phyloP scores from a whole-genome alignment of 2,888 invertebrate species.

The Carterocephalus palaemon region DNA sequence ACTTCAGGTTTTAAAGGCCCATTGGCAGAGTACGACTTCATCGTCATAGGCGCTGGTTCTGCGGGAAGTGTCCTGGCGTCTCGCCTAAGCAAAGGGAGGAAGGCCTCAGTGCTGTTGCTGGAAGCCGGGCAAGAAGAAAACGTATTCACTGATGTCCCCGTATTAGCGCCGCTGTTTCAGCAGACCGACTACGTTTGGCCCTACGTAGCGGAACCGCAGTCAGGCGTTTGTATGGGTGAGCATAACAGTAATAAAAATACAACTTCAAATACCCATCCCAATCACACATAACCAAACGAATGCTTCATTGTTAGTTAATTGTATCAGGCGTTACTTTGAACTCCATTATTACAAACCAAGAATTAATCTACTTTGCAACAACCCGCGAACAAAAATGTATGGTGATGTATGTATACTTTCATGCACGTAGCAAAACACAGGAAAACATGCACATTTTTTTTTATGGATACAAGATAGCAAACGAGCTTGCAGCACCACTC shows the following conservation, averaged over 20 bases:
- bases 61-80: conserved; percentile 76
- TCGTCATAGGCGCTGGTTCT: conserved; percentile 76
- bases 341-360: no score
- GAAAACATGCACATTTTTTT: no score
- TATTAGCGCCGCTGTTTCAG: conserved; percentile 63
- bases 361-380: no score
- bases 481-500: no score
- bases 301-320: no score
- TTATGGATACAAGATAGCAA: no score
- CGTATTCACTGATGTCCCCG: conserved; percentile 61
- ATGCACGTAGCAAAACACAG: no score
- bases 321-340: no score
- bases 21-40: conserved; percentile 64
- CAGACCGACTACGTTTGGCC: conserved; percentile 70
- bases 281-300: no score
- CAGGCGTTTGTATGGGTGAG: conserved; percentile 71
- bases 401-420: no score
- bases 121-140: conserved; percentile 73
- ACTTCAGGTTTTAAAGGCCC: conserved; percentile 62
- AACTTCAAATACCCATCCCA: not conserved
- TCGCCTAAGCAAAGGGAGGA: conserved; percentile 64
- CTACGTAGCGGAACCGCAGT: conserved; percentile 76
- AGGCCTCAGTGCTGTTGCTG: conserved; percentile 67
- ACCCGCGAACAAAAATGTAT: no score
- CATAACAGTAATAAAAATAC: not conserved